Conservation (phyloP, 1,140 invertebrate genomes). For the Dufourea novaeangliae region DNA sequence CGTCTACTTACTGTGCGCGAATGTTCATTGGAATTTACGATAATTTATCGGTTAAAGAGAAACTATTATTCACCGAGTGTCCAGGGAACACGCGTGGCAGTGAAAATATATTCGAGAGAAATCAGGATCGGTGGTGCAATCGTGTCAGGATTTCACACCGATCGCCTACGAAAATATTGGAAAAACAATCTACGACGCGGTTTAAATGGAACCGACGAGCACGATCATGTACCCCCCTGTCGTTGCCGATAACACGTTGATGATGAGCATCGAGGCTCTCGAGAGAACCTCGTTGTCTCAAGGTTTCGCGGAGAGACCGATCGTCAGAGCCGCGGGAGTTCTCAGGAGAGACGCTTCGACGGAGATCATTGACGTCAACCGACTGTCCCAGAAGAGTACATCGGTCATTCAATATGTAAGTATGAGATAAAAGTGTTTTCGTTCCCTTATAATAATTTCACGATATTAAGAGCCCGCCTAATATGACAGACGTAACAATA, state of each 20-base stretch:
- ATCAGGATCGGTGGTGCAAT: not conserved
- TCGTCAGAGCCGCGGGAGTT: constrained; percentile 63
- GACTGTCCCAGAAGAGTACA: constrained; percentile 46
- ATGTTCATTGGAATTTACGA: not conserved
- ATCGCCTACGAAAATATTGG: not conserved
- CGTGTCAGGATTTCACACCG: not conserved
- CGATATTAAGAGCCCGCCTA: too few relatives aligned
- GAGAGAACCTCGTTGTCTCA: constrained; percentile 24
- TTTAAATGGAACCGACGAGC: constrained; percentile 9
- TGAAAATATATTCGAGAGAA: too few relatives aligned
- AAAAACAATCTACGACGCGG: not conserved
- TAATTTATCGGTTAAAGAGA: too few relatives aligned
- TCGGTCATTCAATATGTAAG: constrained; percentile 65
- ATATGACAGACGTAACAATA: not conserved
- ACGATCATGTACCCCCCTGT: constrained; percentile 59
- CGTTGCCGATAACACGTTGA: constrained; percentile 39
- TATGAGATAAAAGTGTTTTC: not conserved
- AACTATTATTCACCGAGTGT: too few relatives aligned
- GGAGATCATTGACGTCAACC: constrained; percentile 66
- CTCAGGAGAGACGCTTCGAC: constrained; percentile 59
- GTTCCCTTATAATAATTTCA: too few relatives aligned
- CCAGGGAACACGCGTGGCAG: too few relatives aligned
- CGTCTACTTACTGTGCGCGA: not conserved
- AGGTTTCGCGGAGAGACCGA: constrained; percentile 11
- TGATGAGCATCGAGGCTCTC: constrained; percentile 52